Evolutionary conservation across 2,797 vertebrate genomes (phyloP).

Genomic region (Ciconia nigra): DNA sequence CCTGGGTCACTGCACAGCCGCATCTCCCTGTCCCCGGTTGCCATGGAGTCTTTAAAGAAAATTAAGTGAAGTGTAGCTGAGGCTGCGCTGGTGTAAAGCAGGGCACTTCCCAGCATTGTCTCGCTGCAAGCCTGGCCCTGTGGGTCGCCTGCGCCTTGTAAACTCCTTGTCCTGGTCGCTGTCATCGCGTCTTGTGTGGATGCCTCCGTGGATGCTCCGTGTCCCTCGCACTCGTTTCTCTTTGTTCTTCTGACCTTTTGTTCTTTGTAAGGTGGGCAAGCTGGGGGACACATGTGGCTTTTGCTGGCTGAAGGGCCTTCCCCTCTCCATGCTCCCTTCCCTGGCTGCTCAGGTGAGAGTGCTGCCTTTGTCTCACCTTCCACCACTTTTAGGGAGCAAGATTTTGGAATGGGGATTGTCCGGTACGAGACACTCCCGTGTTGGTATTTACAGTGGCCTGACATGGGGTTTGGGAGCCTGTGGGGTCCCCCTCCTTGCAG

Average conservation of each 20-base stretch:
- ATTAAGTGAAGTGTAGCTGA: not conserved
- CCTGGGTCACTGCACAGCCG: not conserved
- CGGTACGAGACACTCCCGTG: accelerated
- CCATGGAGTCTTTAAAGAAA: constrained; percentile 30
- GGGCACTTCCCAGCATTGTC: not conserved
- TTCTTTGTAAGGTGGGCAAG: not conserved
- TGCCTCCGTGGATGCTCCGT: accelerated
- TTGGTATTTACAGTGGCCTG: not conserved
- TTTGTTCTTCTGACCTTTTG: not conserved
- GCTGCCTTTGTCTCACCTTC: not conserved
- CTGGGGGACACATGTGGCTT: not conserved
- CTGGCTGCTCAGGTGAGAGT: not conserved
- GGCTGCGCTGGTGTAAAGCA: constrained; percentile 1
- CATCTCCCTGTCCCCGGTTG: not conserved
- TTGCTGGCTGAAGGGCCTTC: not conserved
- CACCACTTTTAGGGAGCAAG: not conserved
- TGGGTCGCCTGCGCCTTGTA: not conserved
- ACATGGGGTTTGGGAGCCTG: not conserved
- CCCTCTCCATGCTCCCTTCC: not conserved
- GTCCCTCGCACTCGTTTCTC: accelerated
- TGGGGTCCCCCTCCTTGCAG: not conserved
- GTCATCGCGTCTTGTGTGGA: accelerated
- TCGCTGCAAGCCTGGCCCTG: not conserved
- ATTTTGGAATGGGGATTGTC: not conserved
- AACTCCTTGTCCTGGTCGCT: not conserved